A percentile compares a stretch with the other conserved stretches of the same genome.
Conservation (phyloP, 2,888 invertebrate species). For the Teinopalpus imperialis region DNA sequence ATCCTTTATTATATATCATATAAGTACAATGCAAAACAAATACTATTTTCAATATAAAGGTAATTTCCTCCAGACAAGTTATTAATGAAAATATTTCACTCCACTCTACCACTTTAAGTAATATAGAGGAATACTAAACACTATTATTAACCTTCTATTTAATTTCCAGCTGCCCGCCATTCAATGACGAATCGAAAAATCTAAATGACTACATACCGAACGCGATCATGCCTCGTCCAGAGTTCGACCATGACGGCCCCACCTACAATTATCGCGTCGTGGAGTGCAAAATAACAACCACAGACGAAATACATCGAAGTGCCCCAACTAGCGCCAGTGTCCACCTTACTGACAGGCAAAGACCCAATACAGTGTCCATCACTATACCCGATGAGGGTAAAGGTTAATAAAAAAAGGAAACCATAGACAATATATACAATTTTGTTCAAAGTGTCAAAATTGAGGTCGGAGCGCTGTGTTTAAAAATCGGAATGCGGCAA, state of each 20-base stretch:
- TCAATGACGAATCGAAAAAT: constrained; percentile 64
- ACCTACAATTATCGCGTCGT: constrained; percentile 73
- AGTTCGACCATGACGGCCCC: constrained; percentile 69
- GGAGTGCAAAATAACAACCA: constrained; percentile 73
- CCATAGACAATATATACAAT: constrained; percentile 22
- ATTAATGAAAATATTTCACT: too few species aligned
- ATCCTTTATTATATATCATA: too few species aligned
- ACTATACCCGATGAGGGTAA: constrained; percentile 82
- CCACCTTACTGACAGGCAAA: constrained; percentile 47
- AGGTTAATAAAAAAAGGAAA: constrained; percentile 51
- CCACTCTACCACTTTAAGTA: too few species aligned
- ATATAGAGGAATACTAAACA: too few species aligned
- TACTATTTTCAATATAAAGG: too few species aligned
- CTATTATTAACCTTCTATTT: too few species aligned
- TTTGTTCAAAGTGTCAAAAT: constrained; percentile 30
- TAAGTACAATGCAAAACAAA: too few species aligned
- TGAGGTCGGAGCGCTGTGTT: constrained; percentile 13
- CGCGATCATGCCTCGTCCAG: constrained; percentile 56
- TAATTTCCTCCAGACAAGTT: too few species aligned
- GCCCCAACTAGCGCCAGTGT: constrained; percentile 41
- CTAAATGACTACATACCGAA: constrained; percentile 67
- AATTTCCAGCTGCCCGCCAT: constrained; percentile 64
- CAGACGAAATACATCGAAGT: constrained; percentile 61
- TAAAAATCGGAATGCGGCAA: constrained; percentile 4
- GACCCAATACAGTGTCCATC: constrained; percentile 81